A percentile compares a stretch with the other conserved stretches of the same genome.
phyloP scores from a whole-genome alignment of 2,113 vertebrate genomes.

The Osmerus eperlanus region DNA sequence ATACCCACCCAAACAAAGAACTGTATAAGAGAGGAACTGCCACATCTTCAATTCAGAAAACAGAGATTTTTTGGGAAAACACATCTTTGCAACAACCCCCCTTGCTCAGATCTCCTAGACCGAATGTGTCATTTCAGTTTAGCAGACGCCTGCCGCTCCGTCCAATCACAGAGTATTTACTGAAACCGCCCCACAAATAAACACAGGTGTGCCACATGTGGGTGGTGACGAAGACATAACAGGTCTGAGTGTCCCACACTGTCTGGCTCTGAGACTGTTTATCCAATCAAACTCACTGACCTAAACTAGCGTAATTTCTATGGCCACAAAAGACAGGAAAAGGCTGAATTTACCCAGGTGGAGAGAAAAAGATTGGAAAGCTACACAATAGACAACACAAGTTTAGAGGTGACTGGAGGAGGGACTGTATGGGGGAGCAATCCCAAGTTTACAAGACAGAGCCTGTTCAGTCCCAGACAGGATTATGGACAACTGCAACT shows the following conservation, averaged over 20 bases:
- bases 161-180: constrained; percentile 56
- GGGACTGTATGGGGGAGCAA: constrained; percentile 20
- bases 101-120: constrained; percentile 45
- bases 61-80: constrained; percentile 39
- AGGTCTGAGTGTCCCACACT: constrained; percentile 3
- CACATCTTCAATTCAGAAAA: constrained; percentile 21
- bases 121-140: constrained; percentile 58
- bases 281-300: constrained; percentile 5
- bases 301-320: constrained; percentile 40
- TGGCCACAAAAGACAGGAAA: constrained; percentile 29
- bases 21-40: neutral
- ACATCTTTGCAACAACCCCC: constrained; percentile 34
- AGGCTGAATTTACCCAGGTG: constrained; percentile 39
- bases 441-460: constrained; percentile 41
- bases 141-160: constrained; percentile 42
- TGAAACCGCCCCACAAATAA: constrained; percentile 53
- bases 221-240: constrained; percentile 29
- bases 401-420: neutral
- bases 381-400: constrained; percentile 29
- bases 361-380: constrained; percentile 20
- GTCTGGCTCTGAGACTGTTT: neutral
- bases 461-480: constrained; percentile 34
- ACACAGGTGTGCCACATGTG: constrained; percentile 60
- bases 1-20: constrained; percentile 2
- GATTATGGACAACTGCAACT: constrained; percentile 30